Base-by-base conservation (phyloP, 1,140 invertebrate genomes). In the Zaprionus capensis region DNA sequence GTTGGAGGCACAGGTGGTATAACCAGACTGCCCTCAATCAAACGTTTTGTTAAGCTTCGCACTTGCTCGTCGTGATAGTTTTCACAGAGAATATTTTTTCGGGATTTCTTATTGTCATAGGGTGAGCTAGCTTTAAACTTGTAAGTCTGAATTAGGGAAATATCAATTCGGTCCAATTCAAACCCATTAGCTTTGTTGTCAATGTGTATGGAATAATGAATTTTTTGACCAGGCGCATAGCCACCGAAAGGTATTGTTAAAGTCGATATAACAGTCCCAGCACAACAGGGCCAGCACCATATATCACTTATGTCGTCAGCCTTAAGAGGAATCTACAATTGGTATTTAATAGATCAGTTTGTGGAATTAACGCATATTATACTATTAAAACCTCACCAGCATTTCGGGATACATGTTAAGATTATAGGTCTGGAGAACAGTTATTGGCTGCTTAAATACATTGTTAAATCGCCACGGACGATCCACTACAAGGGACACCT, bases 391-490 rank as follows among this genome's bases (percentile, higher is more conserved):
- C 77, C 76, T 74, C 17, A 91, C 90, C 62, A 86, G 38, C 34
- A 81, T 56, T 9, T 86, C 71, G 5, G 90, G 74, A 53, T 94
- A 94, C 81, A 94, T 92, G 92, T 97, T 97, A n/a, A 97, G 94
- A 93, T 97, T 96, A 46, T 96, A 94, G 9, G 95, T 94, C 69
- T 95, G 94, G n/a, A 96, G 93, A 9, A 97, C 95, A 6, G 95
- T 96, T 78, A 97, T 95, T 1, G 95, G 94, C 74, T 94, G 94
- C 91, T 96, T 96, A 49, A 94, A 94, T 70, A 95, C 95, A 74
- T 96, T 94, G 92, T 97, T 96, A 78, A 96, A 95, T 36, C 94
- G 94, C 95, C 96, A 96, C 20, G 95, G 95, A 31, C 96, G 94
- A 92, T 97, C 95, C 68, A 97, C 83, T 1, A 82, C 64, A 5